Percentiles rank a stretch among this genome's conserved stretches.
Conservation (phyloP, 2,888 invertebrate species). For the Hypercompe scribonia region DNA sequence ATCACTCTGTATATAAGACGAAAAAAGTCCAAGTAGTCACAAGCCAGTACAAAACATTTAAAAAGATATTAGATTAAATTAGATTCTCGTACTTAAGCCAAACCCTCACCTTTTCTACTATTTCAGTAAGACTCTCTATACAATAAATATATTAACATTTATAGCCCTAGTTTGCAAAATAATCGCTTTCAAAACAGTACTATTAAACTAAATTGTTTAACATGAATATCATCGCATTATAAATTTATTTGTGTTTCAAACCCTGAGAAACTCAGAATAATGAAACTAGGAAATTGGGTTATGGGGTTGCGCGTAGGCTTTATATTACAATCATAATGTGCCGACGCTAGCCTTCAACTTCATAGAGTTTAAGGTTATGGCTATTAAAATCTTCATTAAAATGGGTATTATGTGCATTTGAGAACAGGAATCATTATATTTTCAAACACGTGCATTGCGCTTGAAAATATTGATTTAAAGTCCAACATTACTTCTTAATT, state of each 20-base stretch:
- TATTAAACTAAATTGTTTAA: neutral
- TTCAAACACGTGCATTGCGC: too few relatives aligned
- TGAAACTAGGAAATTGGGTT: conserved; percentile 15
- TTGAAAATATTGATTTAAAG: neutral
- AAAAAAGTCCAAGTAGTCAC: too few relatives aligned
- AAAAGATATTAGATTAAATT: too few relatives aligned
- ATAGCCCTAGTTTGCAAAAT: neutral
- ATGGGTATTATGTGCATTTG: neutral
- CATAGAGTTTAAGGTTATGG: conserved; percentile 5
- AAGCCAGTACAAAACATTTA: too few relatives aligned
- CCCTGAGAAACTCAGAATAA: neutral
- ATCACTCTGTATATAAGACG: too few relatives aligned
- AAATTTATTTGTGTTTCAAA: neutral
- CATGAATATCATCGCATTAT: neutral
- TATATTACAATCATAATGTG: conserved; percentile 2
- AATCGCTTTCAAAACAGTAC: neutral
- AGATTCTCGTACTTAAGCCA: neutral
- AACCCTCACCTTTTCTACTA: neutral
- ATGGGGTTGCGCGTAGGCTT: conserved; percentile 6
- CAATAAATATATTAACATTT: too few relatives aligned
- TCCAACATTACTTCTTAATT: neutral
- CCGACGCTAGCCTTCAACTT: neutral
- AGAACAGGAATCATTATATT: too few relatives aligned
- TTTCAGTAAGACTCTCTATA: neutral
- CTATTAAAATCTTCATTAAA: neutral